Base-by-base conservation (phyloP, 2,888 invertebrate genomes). In the Griposia aprilina region DNA sequence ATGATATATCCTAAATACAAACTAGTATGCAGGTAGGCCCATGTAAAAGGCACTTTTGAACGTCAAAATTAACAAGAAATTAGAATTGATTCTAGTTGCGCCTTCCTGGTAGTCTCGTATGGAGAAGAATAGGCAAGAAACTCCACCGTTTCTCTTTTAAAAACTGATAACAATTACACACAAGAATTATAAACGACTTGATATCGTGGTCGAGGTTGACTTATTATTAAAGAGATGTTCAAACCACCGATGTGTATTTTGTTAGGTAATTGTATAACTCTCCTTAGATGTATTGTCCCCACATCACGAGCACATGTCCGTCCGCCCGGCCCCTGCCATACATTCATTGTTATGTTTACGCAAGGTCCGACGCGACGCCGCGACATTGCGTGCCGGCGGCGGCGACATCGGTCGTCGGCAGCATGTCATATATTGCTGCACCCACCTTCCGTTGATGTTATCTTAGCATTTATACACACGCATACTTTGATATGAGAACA, bases 401-500 rank as follows among this genome's bases (percentile, higher is more conserved):
- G 82, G 85, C 88, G 87, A 86, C 83, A 81, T 84, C 82, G 76
- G 66, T 83, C 75, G 82, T 84, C 84, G 82, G 78, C 85, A 83
- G 81, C 86, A 86, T 87, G 84, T 89, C 90, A 77, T 85, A 89
- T 90, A 90, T 88, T 83, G 88, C 93, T 92, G 92, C 93, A 89
- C 93, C 93, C 90, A 91, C 90, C 86, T 88, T 88, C 88, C 78
- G 80, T 82, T 78, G 90, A 91, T 91, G 87, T 87, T 90, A 91
- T 91, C 91, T 76, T 50, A 72, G 48, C 77, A 74, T 71, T 85
- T 81, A 81, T 82, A 87, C 78, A 82, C 80, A 80, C 82, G 77
- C 81, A 82, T 78, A 75, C 74, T 80, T 76, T 72, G 69, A 41
- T 70, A 67, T 74, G 77, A 75, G 65, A 83, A 67, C 66, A 45